These are phyloP conservation scores for Myxocyprinus asiaticus DNA, from an alignment of 2,113 vertebrate species.

Conservation along the genomic window DNA sequence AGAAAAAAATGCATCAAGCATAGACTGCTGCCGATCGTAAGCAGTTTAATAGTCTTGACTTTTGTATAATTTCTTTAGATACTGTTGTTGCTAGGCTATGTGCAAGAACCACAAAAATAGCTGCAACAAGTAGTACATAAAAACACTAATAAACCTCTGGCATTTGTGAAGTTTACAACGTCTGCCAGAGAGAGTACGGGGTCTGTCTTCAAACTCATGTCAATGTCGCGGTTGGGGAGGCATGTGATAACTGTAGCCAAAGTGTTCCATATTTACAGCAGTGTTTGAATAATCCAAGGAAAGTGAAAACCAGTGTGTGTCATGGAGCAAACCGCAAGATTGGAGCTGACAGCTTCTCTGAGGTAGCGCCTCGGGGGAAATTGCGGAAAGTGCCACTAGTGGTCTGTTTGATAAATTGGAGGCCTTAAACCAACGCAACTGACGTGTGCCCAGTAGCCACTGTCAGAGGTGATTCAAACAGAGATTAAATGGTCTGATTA, in stretches of 20 bases:
- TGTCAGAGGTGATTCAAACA: conserved; percentile 47
- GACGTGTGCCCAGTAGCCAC: conserved; percentile 36
- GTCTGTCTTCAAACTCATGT: not conserved
- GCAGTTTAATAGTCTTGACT: not conserved
- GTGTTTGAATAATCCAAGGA: conserved; percentile 37
- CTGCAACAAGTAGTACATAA: conserved; percentile 19
- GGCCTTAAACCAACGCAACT: conserved; percentile 39
- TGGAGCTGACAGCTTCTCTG: conserved; percentile 58
- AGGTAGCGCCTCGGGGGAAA: conserved; percentile 58
- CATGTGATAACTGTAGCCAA: not conserved
- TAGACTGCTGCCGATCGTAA: not conserved
- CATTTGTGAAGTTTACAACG: not conserved
- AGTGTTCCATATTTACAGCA: conserved; percentile 18
- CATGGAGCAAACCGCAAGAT: conserved; percentile 36
- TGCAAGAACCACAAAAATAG: conserved; percentile 14
- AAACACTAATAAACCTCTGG: conserved; percentile 16
- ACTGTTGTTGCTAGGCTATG: conserved; percentile 37
- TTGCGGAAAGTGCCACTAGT: conserved; percentile 49
- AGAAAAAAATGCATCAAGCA: not conserved
- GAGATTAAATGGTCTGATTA: conserved; percentile 58
- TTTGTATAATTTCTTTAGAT: not conserved
- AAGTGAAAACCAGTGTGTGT: conserved; percentile 12
- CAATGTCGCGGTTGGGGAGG: not conserved
- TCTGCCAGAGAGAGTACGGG: not conserved
- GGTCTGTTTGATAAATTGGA: conserved; percentile 59